A percentile compares a stretch with the other conserved stretches of the same genome.
These are phyloP conservation scores for Gasteruption jaculator DNA, from an alignment of 2,888 invertebrate species.

Conservation along the genomic window DNA sequence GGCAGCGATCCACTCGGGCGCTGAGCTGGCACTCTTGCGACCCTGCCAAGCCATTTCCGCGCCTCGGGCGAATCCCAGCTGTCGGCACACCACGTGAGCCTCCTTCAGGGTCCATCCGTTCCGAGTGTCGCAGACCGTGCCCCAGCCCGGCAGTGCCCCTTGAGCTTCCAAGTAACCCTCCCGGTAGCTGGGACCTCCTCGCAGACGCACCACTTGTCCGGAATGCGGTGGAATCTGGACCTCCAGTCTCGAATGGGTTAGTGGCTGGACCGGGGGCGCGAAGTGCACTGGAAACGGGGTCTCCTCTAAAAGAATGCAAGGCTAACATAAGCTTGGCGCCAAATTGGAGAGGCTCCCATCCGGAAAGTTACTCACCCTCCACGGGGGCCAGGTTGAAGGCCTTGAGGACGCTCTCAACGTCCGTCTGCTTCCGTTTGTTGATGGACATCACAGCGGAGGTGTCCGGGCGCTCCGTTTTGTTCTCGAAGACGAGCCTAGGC, in stretches of 20 bases:
- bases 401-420: conserved; percentile 34
- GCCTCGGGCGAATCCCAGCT: conserved; percentile 54
- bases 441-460: conserved; percentile 41
- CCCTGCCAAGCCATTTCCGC: conserved; percentile 54
- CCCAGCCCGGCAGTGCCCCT: conserved; percentile 51
- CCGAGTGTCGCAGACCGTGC: conserved; percentile 53
- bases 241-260: conserved; percentile 24
- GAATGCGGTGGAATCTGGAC: conserved; percentile 35
- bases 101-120: conserved; percentile 53
- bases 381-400: no score
- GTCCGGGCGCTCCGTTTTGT: conserved; percentile 27
- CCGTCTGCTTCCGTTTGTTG: conserved; percentile 25
- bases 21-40: conserved; percentile 34
- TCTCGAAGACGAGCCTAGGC: conserved; percentile 33
- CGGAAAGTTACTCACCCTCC: conserved; percentile 32
- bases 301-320: conserved; percentile 32
- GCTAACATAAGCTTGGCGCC: background rate
- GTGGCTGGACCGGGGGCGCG: conserved; percentile 34
- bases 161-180: conserved; percentile 54
- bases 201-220: conserved; percentile 48
- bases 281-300: conserved; percentile 42
- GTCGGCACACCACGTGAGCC: conserved; percentile 54
- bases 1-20: conserved; percentile 45
- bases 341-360: background rate
- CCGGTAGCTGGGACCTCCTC: conserved; percentile 49